Conservation (phyloP, 2,888 invertebrate genomes). For the Conops quadrifasciatus region DNA sequence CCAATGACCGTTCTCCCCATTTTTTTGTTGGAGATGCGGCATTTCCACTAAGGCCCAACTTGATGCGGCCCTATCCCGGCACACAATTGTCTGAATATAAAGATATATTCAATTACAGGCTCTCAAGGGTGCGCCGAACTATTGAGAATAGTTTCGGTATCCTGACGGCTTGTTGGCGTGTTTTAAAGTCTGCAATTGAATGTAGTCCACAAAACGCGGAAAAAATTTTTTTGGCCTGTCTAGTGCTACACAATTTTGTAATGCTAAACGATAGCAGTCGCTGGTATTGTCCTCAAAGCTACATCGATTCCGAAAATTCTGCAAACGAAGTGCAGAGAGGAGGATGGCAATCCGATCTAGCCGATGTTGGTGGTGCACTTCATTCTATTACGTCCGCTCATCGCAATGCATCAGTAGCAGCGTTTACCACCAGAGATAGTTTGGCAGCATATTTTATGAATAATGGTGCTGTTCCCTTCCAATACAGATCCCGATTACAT, state of each 20-base stretch:
- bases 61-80: constrained; percentile 31
- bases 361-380: not conserved
- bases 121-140: constrained; percentile 13
- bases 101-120: constrained; percentile 22
- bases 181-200: constrained; percentile 16
- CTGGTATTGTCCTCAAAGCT: constrained; percentile 25
- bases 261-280: constrained; percentile 20
- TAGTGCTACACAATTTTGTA: constrained; percentile 32
- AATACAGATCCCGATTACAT: too few species aligned
- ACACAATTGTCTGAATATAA: not conserved
- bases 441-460: constrained; percentile 6
- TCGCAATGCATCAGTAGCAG: not conserved
- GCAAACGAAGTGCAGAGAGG: constrained; percentile 8
- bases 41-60: constrained; percentile 27
- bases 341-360: constrained; percentile 7
- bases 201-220: constrained; percentile 18
- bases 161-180: constrained; percentile 28
- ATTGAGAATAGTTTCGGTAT: constrained; percentile 30
- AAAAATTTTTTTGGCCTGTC: constrained; percentile 18
- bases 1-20: constrained; percentile 12
- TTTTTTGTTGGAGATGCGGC: constrained; percentile 29
- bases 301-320: not conserved
- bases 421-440: not conserved
- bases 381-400: not conserved
- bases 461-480: not conserved